Conservation (phyloP, 2,888 invertebrate species). For the Ischnus inquisitorius region DNA sequence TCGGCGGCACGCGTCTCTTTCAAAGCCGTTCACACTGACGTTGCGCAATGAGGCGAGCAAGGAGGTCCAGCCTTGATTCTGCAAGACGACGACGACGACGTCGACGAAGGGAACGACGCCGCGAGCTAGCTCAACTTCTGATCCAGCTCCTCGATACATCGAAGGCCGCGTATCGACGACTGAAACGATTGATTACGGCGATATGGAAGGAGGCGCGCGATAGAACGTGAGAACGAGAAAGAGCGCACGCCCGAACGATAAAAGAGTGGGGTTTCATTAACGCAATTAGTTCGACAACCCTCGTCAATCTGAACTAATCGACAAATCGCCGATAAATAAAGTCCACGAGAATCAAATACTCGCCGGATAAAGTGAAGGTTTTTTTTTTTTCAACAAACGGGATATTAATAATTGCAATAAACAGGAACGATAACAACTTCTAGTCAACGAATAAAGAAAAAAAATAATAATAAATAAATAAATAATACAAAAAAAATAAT, state of each 20-base stretch:
- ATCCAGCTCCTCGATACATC: slow-evolving; percentile 36
- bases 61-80: slow-evolving; percentile 39
- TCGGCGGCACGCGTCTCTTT: slow-evolving; percentile 50
- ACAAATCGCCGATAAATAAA: neutral
- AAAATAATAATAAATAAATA: too few relatives aligned
- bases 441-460: neutral
- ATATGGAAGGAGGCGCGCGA: neutral
- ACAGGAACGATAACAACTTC: neutral
- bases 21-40: slow-evolving; percentile 10
- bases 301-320: neutral
- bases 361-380: neutral
- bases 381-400: too few relatives aligned
- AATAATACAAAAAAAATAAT: neutral
- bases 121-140: slow-evolving; percentile 19
- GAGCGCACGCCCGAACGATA: neutral
- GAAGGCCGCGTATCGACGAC: slow-evolving; percentile 33
- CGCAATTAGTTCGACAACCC: slow-evolving; percentile 10
- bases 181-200: neutral
- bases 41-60: slow-evolving; percentile 35
- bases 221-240: slow-evolving; percentile 8
- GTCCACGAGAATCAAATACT: neutral
- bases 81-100: slow-evolving; percentile 18
- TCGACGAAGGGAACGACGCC: slow-evolving; percentile 32
- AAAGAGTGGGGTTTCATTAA: neutral
- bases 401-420: too few relatives aligned